A percentile compares a stretch with the other conserved stretches of the same genome.
These are phyloP conservation scores for Eumeta japonica DNA, from an alignment of 1,140 invertebrate genomes.

Conservation along the genomic window DNA sequence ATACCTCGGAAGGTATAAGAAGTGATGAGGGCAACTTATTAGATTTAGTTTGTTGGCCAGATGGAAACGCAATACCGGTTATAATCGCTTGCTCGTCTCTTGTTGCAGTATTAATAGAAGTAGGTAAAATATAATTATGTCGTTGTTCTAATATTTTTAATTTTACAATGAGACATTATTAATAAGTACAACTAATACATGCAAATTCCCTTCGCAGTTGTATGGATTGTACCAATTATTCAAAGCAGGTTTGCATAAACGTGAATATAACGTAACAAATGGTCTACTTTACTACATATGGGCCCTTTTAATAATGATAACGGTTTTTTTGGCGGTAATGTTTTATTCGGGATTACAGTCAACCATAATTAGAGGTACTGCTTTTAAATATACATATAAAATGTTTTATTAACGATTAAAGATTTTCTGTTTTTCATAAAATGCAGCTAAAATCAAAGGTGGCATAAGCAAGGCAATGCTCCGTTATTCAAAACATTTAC, in stretches of 20 bases:
- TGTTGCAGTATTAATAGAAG: slow-evolving; percentile 35
- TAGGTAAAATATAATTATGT: slow-evolving; percentile 8
- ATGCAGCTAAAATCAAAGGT: slow-evolving; percentile 36
- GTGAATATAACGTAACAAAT: slow-evolving; percentile 19
- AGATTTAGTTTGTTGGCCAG: slow-evolving; percentile 39
- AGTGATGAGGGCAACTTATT: slow-evolving; percentile 44
- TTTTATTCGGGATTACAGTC: slow-evolving; percentile 49
- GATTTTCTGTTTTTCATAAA: background rate
- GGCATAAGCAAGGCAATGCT: slow-evolving; percentile 40
- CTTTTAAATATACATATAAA: background rate
- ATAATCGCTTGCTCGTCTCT: slow-evolving; percentile 31
- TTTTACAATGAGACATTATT: too few species aligned
- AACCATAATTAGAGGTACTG: slow-evolving; percentile 38
- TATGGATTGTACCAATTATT: slow-evolving; percentile 45
- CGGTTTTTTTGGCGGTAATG: slow-evolving; percentile 42
- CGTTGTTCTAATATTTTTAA: too few species aligned
- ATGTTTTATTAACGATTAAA: background rate
- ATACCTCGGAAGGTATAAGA: slow-evolving; percentile 43
- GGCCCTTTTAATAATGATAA: slow-evolving; percentile 40
- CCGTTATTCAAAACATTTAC: slow-evolving; percentile 30
- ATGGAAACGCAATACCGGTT: slow-evolving; percentile 39
- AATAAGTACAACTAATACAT: background rate
- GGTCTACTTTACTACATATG: slow-evolving; percentile 28
- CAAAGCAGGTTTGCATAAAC: slow-evolving; percentile 37
- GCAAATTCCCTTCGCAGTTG: slow-evolving; percentile 16